Evolutionary conservation across 2,113 vertebrate species (phyloP).

Genomic region (Brienomyrus brachyistius): DNA sequence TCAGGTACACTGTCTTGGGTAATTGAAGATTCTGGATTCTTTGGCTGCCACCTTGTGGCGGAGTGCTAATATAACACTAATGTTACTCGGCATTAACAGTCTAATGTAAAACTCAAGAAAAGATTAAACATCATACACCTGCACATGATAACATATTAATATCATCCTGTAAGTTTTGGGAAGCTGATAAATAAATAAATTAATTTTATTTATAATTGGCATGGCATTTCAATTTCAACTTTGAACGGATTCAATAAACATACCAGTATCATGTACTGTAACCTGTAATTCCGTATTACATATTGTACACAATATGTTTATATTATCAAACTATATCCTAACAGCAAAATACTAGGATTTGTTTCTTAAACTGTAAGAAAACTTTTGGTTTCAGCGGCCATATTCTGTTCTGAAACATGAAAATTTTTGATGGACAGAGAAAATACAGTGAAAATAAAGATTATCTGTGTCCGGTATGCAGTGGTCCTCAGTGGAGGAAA

Average conservation of each 20-base stretch:
- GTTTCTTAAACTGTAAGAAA: neutral
- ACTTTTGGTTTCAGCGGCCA: neutral
- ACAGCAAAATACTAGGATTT: neutral
- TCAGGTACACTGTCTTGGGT: constrained; percentile 58
- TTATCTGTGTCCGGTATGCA: neutral
- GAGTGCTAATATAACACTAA: neutral
- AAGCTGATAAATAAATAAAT: neutral
- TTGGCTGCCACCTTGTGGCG: neutral
- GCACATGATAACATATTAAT: neutral
- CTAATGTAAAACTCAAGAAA: neutral
- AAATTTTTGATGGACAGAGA: neutral
- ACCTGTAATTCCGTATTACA: neutral
- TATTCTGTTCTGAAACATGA: neutral
- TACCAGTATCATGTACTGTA: neutral
- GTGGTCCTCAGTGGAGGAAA: neutral
- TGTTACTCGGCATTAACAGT: neutral
- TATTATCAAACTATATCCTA: neutral
- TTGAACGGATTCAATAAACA: neutral
- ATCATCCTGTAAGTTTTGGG: neutral
- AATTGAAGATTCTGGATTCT: neutral
- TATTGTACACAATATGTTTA: neutral
- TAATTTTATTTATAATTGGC: neutral
- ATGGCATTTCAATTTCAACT: neutral
- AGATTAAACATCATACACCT: neutral
- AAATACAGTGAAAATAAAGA: neutral